phyloP scores from a whole-genome alignment of 2,797 vertebrate genomes.

The Balearica regulorum region DNA sequence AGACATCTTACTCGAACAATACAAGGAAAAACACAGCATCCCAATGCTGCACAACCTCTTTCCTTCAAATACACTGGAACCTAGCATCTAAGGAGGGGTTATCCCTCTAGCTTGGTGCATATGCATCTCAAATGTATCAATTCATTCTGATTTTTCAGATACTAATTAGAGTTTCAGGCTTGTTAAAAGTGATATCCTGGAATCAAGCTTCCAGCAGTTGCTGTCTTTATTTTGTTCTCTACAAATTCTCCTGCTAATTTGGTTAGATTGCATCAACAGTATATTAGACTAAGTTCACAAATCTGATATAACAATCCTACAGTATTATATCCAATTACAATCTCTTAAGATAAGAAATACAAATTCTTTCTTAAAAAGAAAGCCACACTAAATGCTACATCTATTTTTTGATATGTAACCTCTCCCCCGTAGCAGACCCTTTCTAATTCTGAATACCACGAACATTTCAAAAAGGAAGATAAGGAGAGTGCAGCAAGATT shows the following conservation, averaged over 20 bases:
- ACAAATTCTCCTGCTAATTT: neutral
- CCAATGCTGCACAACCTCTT: neutral
- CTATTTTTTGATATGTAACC: neutral
- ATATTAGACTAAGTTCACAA: neutral
- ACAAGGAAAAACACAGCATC: neutral
- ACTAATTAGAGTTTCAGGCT: neutral
- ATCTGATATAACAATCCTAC: neutral
- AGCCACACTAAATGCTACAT: neutral
- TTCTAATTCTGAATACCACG: neutral
- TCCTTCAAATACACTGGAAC: neutral
- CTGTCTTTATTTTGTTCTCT: neutral
- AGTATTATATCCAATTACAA: neutral
- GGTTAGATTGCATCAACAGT: neutral
- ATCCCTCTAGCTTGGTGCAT: neutral
- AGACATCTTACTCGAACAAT: neutral
- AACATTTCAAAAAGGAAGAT: neutral
- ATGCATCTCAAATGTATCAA: neutral
- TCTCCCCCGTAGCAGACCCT: neutral
- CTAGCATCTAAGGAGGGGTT: neutral
- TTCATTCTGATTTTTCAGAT: neutral
- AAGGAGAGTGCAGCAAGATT: neutral
- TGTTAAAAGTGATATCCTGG: neutral
- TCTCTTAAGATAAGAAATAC: neutral
- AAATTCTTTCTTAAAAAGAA: neutral
- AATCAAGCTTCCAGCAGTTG: neutral